Percentiles rank a stretch among this genome's conserved stretches.
Evolutionary conservation across 2,113 vertebrate genomes (phyloP).

Genomic region (Callithrix jacchus): DNA sequence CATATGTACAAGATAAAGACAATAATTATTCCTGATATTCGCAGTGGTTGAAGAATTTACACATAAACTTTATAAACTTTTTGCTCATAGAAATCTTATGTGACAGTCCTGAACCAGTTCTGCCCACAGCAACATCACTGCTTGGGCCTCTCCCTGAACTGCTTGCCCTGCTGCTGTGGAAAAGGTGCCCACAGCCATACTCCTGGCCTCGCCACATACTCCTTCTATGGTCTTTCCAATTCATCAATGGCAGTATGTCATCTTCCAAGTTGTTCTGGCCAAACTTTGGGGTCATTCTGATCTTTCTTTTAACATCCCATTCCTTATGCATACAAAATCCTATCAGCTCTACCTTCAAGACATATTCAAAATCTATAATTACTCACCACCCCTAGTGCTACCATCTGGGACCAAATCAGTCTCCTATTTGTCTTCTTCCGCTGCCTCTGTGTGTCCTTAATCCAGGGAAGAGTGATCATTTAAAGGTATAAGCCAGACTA

Average conservation of each 20-base stretch:
- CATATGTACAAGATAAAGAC: background rate
- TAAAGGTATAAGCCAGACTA: background rate
- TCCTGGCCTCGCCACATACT: rapidly evolving
- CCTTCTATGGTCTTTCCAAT: background rate
- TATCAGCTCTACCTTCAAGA: background rate
- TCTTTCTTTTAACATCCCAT: background rate
- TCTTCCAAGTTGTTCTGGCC: too few relatives aligned
- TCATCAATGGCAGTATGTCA: background rate
- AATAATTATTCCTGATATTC: background rate
- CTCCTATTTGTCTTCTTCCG: background rate
- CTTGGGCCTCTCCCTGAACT: too few relatives aligned
- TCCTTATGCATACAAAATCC: background rate
- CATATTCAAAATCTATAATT: background rate
- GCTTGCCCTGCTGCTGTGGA: rapidly evolving
- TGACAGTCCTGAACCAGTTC: too few relatives aligned
- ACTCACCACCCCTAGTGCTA: background rate
- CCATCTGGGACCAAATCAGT: background rate
- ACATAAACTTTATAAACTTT: background rate
- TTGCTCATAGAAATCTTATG: background rate
- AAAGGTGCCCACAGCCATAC: rapidly evolving
- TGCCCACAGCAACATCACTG: background rate
- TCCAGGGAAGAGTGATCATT: background rate
- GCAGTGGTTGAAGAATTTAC: background rate
- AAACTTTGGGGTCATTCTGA: background rate
- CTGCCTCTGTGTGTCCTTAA: background rate